These are phyloP conservation scores for Notodonta ziczac DNA, from an alignment of 2,888 invertebrate species.

Conservation along the genomic window DNA sequence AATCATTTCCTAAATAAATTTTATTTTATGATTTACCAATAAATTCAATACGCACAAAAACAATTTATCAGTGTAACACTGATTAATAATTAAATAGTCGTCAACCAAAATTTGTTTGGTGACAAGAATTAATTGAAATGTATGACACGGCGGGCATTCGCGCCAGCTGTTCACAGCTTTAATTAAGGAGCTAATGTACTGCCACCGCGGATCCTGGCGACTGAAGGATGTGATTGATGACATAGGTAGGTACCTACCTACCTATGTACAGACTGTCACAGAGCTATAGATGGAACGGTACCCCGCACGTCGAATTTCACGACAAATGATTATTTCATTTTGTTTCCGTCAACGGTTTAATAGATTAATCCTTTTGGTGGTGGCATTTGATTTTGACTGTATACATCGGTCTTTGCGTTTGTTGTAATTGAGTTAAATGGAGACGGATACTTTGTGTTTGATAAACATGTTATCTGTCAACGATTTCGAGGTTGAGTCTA, in stretches of 20 bases:
- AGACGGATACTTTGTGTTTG: too few species aligned
- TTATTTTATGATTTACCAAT: conserved; percentile 27
- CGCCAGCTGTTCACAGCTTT: conserved; percentile 75
- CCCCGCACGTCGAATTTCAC: conserved; percentile 40
- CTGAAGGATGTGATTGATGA: conserved; percentile 76
- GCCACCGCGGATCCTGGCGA: conserved; percentile 52
- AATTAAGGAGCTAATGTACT: conserved; percentile 81
- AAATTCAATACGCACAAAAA: conserved; percentile 37
- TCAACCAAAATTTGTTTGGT: conserved; percentile 66
- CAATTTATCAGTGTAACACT: conserved; percentile 54
- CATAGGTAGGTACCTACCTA: conserved; percentile 29
- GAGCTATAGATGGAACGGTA: conserved; percentile 8
- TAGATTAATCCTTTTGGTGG: conserved; percentile 49
- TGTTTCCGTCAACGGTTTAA: conserved; percentile 58
- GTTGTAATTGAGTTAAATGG: not conserved
- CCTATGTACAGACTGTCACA: conserved; percentile 6
- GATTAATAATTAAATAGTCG: conserved; percentile 64
- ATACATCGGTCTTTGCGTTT: conserved; percentile 4
- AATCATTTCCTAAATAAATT: not conserved
- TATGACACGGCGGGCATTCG: conserved; percentile 61
- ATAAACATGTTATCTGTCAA: too few species aligned
- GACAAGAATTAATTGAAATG: conserved; percentile 81
- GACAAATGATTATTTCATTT: conserved; percentile 65
- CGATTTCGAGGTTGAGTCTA: too few species aligned
- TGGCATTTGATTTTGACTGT: conserved; percentile 33